A percentile compares a stretch with the other conserved stretches of the same genome.
These are phyloP conservation scores for Diloba caeruleocephala DNA, from an alignment of 2,888 invertebrate genomes.

Conservation along the genomic window DNA sequence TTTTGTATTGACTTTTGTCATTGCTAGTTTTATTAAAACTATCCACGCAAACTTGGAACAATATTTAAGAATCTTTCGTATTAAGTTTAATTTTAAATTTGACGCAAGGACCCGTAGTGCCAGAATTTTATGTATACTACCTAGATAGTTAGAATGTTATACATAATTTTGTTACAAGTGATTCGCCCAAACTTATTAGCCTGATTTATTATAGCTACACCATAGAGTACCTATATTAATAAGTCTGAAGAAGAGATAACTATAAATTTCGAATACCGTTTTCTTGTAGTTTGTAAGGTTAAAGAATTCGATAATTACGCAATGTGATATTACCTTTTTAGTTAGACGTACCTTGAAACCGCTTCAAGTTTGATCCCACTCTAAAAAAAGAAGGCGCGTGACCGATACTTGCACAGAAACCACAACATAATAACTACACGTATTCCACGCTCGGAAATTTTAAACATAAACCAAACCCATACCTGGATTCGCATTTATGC, in stretches of 20 bases:
- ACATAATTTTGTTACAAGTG: no score
- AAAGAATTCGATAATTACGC: no score
- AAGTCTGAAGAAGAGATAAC: background rate
- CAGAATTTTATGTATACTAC: no score
- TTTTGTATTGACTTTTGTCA: conserved; percentile 25
- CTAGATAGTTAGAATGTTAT: no score
- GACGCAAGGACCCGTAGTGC: no score
- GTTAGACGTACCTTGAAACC: background rate
- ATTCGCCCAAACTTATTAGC: no score
- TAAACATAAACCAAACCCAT: conserved; percentile 8
- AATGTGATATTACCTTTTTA: background rate
- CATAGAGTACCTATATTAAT: no score
- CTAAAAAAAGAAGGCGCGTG: background rate
- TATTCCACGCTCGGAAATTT: conserved; percentile 5
- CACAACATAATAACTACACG: background rate
- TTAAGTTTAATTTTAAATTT: no score
- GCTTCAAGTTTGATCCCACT: background rate
- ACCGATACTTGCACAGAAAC: background rate
- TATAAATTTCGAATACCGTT: background rate
- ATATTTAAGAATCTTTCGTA: background rate
- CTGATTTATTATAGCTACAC: no score
- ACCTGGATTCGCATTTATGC: no score
- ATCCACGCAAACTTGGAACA: conserved; percentile 24
- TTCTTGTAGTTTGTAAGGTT: no score
- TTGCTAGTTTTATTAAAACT: conserved; percentile 29